Base-by-base conservation (phyloP, 2,888 invertebrate genomes). In the Drosophila formosana region DNA sequence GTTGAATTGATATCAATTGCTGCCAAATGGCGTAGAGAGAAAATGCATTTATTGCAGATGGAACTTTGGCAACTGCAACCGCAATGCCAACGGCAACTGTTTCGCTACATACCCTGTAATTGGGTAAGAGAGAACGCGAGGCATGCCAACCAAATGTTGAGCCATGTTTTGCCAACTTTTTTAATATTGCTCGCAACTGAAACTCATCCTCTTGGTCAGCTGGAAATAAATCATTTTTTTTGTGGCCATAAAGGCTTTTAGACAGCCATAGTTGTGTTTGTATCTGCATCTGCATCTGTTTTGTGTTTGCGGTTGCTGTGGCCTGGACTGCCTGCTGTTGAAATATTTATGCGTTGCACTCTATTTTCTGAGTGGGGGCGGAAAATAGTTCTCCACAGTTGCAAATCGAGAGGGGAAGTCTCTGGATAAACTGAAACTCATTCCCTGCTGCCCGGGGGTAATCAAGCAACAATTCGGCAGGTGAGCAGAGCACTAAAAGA, bases 261-360 rank as follows among this genome's bases (percentile, higher is more conserved):
- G 58, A 13, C 46, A 51, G 28, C 28, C 30, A 30, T 1, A 6
- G 30, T 7, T 30, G 30, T 28, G 5, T 49, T 2, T 4, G 11
- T 46, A 25, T n/a, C 47, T 28, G 45, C 11, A n/a, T 11, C 26
- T 51, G 51, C n/a, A 18, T 41, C 13, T 30, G 41, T 49, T 75
- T 66, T 72, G 41, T 32, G 30, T 66, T 49, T 45, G 32, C 63
- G 52, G 32, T 23, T 62, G 46, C 45, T 8, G 23, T 26, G 57
- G 25, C 26, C 32, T 18, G n/a, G 18, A n/a, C 13, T 43, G 52
- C 13, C 49, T n/a, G 69, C 18, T 37, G 46, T 18, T 55, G 49
- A 66, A 62, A 56, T 53, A 63, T 50, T 63, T 66, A 56, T 75
- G 66, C 23, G 39, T 23, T 70, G 34, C 61, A 56, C 53, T 51